These are phyloP conservation scores for Ceryle rudis DNA, from an alignment of 2,797 vertebrate genomes.

Conservation along the genomic window DNA sequence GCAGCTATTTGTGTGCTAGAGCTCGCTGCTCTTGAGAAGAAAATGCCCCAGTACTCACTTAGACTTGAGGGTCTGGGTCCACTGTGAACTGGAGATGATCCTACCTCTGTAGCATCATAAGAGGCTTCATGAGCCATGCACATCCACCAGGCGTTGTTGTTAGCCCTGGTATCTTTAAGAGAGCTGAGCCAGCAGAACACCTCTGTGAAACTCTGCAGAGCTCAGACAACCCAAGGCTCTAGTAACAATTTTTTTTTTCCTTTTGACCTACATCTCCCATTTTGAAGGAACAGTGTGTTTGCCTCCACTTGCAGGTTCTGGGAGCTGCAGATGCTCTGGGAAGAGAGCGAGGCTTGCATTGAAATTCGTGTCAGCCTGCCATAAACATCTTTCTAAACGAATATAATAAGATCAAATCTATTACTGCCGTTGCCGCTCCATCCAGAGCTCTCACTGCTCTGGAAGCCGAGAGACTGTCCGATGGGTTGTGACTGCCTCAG, in stretches of 20 bases:
- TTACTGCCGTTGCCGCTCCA: not conserved
- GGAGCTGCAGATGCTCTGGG: not conserved
- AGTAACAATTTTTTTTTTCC: not conserved
- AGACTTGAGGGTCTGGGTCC: not conserved
- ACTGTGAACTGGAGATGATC: not conserved
- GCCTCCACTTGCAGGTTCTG: not conserved
- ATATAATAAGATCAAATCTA: not conserved
- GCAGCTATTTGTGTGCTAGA: fast-evolving
- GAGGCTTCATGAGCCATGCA: not conserved
- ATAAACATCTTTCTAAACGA: slow-evolving; percentile 15
- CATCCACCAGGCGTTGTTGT: not conserved
- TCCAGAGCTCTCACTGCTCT: not conserved
- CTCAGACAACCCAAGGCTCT: not conserved
- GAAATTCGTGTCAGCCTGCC: slow-evolving; percentile 8
- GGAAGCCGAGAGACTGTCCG: not conserved
- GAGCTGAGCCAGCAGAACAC: not conserved
- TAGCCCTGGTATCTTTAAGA: not conserved
- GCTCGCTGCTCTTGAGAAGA: not conserved
- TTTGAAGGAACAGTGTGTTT: not conserved
- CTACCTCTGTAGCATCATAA: fast-evolving
- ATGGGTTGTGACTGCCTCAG: not conserved
- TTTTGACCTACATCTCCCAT: slow-evolving; percentile 29
- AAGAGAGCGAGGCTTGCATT: not conserved
- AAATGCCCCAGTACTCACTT: not conserved
- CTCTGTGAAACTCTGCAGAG: not conserved